Base-by-base conservation (phyloP, 1,140 invertebrate genomes). In the Lasioglossum baleicum region DNA sequence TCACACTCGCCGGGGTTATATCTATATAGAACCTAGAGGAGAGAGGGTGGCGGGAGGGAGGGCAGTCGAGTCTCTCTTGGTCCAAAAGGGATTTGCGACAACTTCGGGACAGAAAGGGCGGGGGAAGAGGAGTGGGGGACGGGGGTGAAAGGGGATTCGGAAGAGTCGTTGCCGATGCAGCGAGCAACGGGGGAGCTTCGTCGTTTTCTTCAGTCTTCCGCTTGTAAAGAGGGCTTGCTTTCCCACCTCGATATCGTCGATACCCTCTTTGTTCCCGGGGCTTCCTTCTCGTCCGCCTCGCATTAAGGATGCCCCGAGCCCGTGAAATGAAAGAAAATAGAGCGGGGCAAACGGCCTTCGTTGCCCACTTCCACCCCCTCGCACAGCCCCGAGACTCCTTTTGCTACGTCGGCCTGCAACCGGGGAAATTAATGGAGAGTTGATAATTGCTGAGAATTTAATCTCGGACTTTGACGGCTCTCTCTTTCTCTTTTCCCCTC, bases 11-110 rank as follows among this genome's bases (percentile, higher is more conserved):
- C 67, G 44, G 13, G 31, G 17, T 51, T 58, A 26, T 85, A 66
- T 77, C 56, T 83, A 74, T 72, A 58, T 44, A 65, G 48, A 60
- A 40, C 67, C 20, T 48, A 26, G 61, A 22, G 31, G 35, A 31
- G 35, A 31, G 42, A 53, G 17, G 51, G 1, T 35, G 35, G 35
- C 35, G 35, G 2, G 51, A 15, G 48, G 17, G 51, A 15, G 17
- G 51, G 15, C 51, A 53, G 51, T 20, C 51, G 51, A 53, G 51
- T 53, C 51, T 84, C 68, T 82, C 81, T 76, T 75, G 17, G 77
- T 74, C 77, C 77, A 69, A 86, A 87, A 86, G 78, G 70, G 85
- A 87, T 87, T 87, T 83, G 85, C 82, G 70, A 87, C 77, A 71
- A 83, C 63, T 80, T 66, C 22, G 70, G 35, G 60, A 35, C 42